Conservation (phyloP, 2,888 invertebrate genomes). For the Brachyopa scutellaris region DNA sequence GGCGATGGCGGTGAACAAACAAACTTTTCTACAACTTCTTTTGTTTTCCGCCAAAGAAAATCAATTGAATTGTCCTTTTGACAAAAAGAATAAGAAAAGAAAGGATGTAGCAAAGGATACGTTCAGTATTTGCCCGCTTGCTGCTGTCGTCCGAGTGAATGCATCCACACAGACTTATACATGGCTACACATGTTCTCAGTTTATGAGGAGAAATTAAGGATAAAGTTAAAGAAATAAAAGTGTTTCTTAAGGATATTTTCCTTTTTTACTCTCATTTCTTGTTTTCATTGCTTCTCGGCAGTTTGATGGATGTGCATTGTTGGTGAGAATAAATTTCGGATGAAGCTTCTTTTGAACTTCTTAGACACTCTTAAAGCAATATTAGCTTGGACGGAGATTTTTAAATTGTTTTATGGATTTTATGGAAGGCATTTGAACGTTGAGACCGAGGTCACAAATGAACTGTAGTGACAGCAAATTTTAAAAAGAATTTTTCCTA, state of each 20-base stretch:
- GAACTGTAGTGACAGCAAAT: no score
- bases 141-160: slow-evolving; percentile 47
- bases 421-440: no score
- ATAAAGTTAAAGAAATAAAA: slow-evolving; percentile 46
- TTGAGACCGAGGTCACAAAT: no score
- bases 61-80: slow-evolving; percentile 69
- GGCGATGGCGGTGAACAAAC: slow-evolving; percentile 54
- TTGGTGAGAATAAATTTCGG: slow-evolving; percentile 32
- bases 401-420: slow-evolving; percentile 26
- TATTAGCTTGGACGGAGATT: slow-evolving; percentile 20
- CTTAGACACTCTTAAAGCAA: slow-evolving; percentile 17
- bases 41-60: slow-evolving; percentile 62
- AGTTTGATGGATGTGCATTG: slow-evolving; percentile 50
- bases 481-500: no score
- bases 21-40: slow-evolving; percentile 54
- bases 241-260: slow-evolving; percentile 35
- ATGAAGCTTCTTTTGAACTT: slow-evolving; percentile 10
- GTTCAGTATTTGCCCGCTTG: slow-evolving; percentile 47
- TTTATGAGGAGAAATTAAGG: slow-evolving; percentile 53
- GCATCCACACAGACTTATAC: slow-evolving; percentile 22
- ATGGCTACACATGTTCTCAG: slow-evolving; percentile 58
- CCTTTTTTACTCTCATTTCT: slow-evolving; percentile 9
- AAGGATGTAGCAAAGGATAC: slow-evolving; percentile 26
- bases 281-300: slow-evolving; percentile 8
- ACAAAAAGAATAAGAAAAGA: slow-evolving; percentile 27